A percentile compares a stretch with the other conserved stretches of the same genome.
phyloP scores from a whole-genome alignment of 2,888 invertebrate species.

The Cinara cedri region DNA sequence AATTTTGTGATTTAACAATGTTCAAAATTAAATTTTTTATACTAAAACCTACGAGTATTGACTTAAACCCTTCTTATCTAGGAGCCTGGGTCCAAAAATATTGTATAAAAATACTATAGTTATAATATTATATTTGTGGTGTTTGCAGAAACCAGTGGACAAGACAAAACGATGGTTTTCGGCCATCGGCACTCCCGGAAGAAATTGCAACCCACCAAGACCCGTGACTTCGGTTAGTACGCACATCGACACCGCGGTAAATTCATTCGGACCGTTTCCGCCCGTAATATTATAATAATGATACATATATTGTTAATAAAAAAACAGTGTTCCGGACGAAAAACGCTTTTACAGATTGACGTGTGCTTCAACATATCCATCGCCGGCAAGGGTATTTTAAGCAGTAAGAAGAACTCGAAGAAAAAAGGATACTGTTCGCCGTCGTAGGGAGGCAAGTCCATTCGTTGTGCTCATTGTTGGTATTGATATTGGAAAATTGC shows the following conservation, averaged over 20 bases:
- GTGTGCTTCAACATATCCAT: constrained; percentile 48
- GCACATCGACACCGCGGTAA: constrained; percentile 38
- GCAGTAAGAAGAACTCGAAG: background rate
- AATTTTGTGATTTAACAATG: no score
- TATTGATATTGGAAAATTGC: no score
- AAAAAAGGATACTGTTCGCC: constrained; percentile 34
- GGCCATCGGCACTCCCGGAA: constrained; percentile 29
- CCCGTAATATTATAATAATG: background rate
- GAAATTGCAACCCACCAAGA: constrained; percentile 11
- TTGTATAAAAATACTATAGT: no score
- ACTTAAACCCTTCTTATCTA: no score
- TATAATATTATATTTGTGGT: no score
- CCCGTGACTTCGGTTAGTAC: constrained; percentile 35
- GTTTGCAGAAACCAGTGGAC: constrained; percentile 4
- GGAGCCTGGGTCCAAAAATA: no score
- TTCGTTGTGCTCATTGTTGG: no score
- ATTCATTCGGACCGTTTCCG: background rate
- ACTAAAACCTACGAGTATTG: no score
- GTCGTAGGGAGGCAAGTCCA: no score
- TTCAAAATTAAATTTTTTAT: no score
- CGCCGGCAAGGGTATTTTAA: constrained; percentile 45
- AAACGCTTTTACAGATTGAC: constrained; percentile 19
- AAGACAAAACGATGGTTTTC: constrained; percentile 52
- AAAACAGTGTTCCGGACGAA: background rate
- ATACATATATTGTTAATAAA: background rate